Percentiles rank a stretch among this genome's conserved stretches.
These are phyloP conservation scores for Calameuta idolon DNA, from an alignment of 2,888 invertebrate species.

Conservation along the genomic window DNA sequence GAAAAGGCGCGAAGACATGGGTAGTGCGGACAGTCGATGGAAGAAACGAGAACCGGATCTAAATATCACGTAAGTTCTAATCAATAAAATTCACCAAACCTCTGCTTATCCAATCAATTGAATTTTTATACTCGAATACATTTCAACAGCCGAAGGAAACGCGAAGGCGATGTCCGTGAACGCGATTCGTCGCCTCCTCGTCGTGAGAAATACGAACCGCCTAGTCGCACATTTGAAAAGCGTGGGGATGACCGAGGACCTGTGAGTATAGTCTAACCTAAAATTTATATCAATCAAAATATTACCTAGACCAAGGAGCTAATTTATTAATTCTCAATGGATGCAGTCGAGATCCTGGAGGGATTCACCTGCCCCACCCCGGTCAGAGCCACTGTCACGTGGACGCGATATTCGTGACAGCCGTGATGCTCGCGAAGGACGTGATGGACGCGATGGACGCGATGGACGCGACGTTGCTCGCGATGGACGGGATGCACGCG, in stretches of 20 bases:
- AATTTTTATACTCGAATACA: not conserved
- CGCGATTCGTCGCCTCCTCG: not conserved
- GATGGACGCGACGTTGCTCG: constrained; percentile 25
- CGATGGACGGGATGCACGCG: constrained; percentile 28
- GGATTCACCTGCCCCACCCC: not conserved
- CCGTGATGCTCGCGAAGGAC: constrained; percentile 34
- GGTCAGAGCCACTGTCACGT: not conserved
- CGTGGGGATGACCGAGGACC: not conserved
- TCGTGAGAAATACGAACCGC: not conserved
- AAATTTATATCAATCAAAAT: not conserved
- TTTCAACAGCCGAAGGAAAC: not conserved
- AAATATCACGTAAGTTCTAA: not conserved
- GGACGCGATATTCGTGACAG: constrained; percentile 9
- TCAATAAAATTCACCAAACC: not conserved
- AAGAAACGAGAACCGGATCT: constrained; percentile 13
- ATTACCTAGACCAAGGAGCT: not conserved
- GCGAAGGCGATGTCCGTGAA: not conserved
- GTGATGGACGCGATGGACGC: constrained; percentile 25
- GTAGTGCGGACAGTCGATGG: constrained; percentile 15
- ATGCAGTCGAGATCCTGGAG: not conserved
- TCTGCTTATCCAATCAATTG: not conserved
- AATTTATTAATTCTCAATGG: not conserved
- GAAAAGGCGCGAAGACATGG: constrained; percentile 16
- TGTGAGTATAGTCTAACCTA: not conserved
- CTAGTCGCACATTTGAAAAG: not conserved